These are phyloP conservation scores for Lasioglossum vierecki DNA, from an alignment of 2,888 invertebrate species.

Conservation along the genomic window DNA sequence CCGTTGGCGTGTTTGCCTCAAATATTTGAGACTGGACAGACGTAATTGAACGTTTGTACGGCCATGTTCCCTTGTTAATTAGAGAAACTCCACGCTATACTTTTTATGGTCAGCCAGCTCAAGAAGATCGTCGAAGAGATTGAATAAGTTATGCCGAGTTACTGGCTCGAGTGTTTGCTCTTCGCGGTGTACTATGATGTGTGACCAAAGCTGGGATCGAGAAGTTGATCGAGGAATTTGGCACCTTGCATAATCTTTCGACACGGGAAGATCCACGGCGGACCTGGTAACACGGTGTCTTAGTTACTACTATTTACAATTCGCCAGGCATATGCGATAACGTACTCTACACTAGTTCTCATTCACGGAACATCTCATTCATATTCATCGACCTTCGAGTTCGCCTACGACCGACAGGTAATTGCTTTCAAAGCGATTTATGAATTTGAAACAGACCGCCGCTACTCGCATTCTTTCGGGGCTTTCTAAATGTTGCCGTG, in stretches of 20 bases:
- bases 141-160: conserved; percentile 8
- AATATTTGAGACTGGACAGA: background rate
- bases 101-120: background rate
- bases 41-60: background rate
- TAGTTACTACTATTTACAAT: conserved; percentile 39
- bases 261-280: conserved; percentile 5
- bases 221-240: conserved; percentile 4
- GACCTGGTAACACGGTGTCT: conserved; percentile 12
- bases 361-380: conserved; percentile 64
- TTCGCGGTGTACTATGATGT: background rate
- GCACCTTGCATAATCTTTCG: background rate
- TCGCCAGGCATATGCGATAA: conserved; percentile 35
- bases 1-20: background rate
- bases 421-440: conserved; percentile 55
- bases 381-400: conserved; percentile 50
- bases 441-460: conserved; percentile 40
- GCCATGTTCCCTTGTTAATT: background rate
- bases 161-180: background rate
- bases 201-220: conserved; percentile 4
- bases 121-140: background rate
- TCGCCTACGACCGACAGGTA: conserved; percentile 20
- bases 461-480: conserved; percentile 40
- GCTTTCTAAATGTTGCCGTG: conserved; percentile 57
- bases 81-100: background rate
- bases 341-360: conserved; percentile 48